phyloP scores from a whole-genome alignment of 2,113 vertebrate species.

The Ariopsis seemanni region DNA sequence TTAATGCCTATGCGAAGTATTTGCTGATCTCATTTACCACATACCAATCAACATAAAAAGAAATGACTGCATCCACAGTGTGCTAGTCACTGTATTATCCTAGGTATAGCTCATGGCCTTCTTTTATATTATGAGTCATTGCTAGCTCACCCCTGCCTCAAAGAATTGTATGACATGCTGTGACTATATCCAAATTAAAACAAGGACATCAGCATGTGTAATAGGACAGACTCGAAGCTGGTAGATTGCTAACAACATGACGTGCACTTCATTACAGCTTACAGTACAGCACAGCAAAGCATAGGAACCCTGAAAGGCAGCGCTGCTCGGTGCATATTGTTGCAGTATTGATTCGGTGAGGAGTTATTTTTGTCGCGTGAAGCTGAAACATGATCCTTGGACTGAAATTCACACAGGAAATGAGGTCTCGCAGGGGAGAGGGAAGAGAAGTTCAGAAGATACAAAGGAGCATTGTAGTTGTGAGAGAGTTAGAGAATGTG shows the following conservation, averaged over 20 bases:
- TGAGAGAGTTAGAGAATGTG: background rate
- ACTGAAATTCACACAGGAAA: conserved; percentile 43
- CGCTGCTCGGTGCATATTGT: conserved; percentile 8
- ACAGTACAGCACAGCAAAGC: background rate
- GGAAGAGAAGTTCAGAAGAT: background rate
- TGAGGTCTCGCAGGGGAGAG: conserved; percentile 3
- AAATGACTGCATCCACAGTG: background rate
- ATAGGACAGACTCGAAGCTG: background rate
- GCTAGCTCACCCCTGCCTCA: background rate
- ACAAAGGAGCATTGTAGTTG: background rate
- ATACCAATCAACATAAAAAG: background rate
- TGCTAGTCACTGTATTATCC: background rate
- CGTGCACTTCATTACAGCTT: background rate
- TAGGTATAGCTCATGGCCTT: conserved; percentile 1
- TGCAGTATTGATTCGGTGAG: conserved; percentile 25
- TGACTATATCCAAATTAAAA: conserved; percentile 13
- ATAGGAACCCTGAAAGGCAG: background rate
- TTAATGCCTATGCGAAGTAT: background rate
- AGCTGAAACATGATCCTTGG: conserved; percentile 29
- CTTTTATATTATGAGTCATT: conserved; percentile 22
- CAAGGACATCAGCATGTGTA: background rate
- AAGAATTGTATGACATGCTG: background rate
- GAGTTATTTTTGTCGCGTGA: conserved; percentile 32
- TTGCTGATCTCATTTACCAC: background rate
- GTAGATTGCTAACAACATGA: background rate